Evolutionary conservation across 2,797 vertebrate genomes (phyloP).

Genomic region (Scarus forsteni): DNA sequence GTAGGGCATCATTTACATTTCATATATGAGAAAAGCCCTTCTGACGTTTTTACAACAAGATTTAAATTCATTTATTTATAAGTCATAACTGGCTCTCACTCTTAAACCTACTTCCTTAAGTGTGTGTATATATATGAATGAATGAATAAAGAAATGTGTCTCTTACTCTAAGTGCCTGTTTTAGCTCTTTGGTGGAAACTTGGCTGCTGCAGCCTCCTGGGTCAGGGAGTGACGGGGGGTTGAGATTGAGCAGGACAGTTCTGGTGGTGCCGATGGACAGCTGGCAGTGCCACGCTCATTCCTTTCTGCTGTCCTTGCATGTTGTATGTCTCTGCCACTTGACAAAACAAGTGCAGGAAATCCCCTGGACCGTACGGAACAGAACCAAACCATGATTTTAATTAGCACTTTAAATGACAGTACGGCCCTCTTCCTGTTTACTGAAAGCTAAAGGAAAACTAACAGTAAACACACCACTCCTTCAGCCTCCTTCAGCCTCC

Average conservation of each 20-base stretch:
- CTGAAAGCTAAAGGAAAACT: slow-evolving; percentile 44
- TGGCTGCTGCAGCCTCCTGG: slow-evolving; percentile 38
- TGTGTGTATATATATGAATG: slow-evolving; percentile 14
- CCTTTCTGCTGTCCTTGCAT: slow-evolving; percentile 30
- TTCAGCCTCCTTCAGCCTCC: slow-evolving; percentile 40
- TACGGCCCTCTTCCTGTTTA: slow-evolving; percentile 73
- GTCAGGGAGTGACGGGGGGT: slow-evolving; percentile 37
- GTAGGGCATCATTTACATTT: slow-evolving; percentile 35
- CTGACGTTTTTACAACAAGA: slow-evolving; percentile 33
- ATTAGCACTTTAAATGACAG: slow-evolving; percentile 51
- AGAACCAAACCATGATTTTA: slow-evolving; percentile 48
- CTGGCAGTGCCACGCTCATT: slow-evolving; percentile 42
- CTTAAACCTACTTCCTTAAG: slow-evolving; percentile 32
- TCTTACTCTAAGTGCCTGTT: slow-evolving; percentile 35
- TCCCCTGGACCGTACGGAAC: slow-evolving; percentile 48
- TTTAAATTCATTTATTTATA: slow-evolving; percentile 50
- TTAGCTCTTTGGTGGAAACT: slow-evolving; percentile 52
- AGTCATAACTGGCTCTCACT: slow-evolving; percentile 37
- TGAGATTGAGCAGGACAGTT: slow-evolving; percentile 34
- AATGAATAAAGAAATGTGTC: slow-evolving; percentile 31
- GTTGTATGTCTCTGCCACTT: slow-evolving; percentile 31
- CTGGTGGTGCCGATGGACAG: slow-evolving; percentile 41
- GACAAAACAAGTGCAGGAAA: slow-evolving; percentile 54
- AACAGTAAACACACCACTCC: slow-evolving; percentile 58
- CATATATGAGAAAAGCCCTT: slow-evolving; percentile 26